Evolutionary conservation across 2,797 vertebrate species (phyloP).

Genomic region (Eulemur mongoz): DNA sequence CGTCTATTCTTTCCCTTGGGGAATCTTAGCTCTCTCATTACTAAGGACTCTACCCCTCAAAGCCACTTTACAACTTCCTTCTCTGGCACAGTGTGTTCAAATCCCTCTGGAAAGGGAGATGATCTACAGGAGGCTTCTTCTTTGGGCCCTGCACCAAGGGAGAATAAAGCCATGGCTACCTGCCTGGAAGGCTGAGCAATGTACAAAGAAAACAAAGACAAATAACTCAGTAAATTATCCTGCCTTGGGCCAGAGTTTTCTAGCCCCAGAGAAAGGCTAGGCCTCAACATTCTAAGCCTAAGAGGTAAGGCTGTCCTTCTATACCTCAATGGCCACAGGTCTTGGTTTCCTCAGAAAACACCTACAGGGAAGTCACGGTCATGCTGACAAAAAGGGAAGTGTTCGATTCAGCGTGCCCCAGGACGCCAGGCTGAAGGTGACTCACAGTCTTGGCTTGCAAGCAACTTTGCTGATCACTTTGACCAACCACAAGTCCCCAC

Average conservation of each 20-base stretch:
- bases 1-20: background rate
- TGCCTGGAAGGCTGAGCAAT: background rate
- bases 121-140: background rate
- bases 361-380: background rate
- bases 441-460: background rate
- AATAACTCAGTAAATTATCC: background rate
- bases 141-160: background rate
- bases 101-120: background rate
- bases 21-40: background rate
- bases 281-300: background rate
- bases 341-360: constrained; percentile 4
- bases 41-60: background rate
- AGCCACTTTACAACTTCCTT: background rate
- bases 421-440: background rate
- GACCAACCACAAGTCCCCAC: background rate
- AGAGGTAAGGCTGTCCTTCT: background rate
- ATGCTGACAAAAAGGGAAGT: background rate
- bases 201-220: background rate
- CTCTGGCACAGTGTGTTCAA: background rate
- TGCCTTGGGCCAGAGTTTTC: background rate
- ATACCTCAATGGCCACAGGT: background rate
- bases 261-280: background rate
- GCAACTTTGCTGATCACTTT: background rate
- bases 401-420: background rate
- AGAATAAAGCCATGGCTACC: background rate